These are phyloP conservation scores for Xestoiulus laeticollis DNA, from an alignment of 2,888 invertebrate genomes.

Conservation along the genomic window DNA sequence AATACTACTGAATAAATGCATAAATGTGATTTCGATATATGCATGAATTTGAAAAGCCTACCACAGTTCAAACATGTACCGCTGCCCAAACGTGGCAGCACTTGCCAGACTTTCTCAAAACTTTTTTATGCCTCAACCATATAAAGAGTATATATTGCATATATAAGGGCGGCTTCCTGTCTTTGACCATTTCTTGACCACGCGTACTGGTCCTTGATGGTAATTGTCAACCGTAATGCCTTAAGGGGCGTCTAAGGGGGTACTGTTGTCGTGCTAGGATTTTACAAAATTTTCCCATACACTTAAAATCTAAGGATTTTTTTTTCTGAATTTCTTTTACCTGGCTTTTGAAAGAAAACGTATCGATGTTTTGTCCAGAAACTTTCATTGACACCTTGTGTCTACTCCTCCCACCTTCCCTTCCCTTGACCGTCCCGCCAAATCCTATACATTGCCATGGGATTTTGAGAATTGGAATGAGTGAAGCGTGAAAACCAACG, in stretches of 20 bases:
- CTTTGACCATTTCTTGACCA: neutral
- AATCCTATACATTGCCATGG: neutral
- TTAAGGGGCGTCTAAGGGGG: neutral
- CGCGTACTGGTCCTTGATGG: neutral
- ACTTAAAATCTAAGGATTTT: neutral
- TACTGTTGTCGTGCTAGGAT: neutral
- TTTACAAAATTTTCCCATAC: neutral
- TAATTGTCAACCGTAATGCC: slow-evolving; percentile 1
- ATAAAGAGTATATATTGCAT: neutral
- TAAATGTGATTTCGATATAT: no score
- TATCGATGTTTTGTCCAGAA: neutral
- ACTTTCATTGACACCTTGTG: neutral
- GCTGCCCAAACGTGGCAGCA: neutral
- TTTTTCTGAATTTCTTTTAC: neutral
- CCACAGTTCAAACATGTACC: neutral
- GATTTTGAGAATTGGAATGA: neutral
- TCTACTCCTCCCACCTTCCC: neutral
- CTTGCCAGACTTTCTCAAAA: neutral
- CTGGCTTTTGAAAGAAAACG: neutral
- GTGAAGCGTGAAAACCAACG: no score
- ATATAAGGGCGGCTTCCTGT: neutral
- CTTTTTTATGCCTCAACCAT: neutral
- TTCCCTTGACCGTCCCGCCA: neutral
- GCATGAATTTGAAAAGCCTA: no score
- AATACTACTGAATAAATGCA: no score